Evolutionary conservation across 2,113 vertebrate species (phyloP).

Genomic region (Origma solitaria): DNA sequence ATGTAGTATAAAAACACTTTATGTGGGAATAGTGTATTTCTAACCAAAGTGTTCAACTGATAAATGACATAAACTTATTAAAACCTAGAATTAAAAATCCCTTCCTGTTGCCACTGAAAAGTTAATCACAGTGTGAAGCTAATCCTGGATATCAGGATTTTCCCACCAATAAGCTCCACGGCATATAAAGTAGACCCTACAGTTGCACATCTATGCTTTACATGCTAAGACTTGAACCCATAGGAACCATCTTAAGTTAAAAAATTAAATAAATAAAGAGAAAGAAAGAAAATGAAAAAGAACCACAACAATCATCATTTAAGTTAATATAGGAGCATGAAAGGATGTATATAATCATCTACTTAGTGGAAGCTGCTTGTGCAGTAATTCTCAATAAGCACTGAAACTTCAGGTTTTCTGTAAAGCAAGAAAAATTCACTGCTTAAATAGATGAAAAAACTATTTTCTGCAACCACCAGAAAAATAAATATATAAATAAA

Average conservation of each 20-base stretch:
- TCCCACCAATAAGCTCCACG: background rate
- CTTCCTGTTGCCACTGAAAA: slow-evolving; percentile 34
- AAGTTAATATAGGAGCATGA: slow-evolving; percentile 39
- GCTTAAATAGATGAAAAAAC: background rate
- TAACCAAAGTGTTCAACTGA: background rate
- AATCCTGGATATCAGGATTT: slow-evolving; percentile 59
- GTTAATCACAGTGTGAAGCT: slow-evolving; percentile 50
- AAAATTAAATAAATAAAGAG: background rate
- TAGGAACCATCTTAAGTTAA: background rate
- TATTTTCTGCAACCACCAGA: background rate
- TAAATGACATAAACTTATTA: slow-evolving; percentile 53
- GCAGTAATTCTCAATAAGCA: slow-evolving; percentile 37
- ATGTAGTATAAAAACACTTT: background rate
- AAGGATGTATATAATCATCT: slow-evolving; percentile 40
- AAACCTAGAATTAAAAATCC: slow-evolving; percentile 37
- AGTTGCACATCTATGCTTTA: background rate
- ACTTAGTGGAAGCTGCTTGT: slow-evolving; percentile 50
- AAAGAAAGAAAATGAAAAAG: background rate
- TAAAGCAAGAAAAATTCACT: background rate
- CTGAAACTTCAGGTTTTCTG: background rate
- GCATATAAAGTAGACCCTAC: background rate
- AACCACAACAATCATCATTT: slow-evolving; percentile 42
- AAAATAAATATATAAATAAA: background rate
- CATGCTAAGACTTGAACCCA: background rate
- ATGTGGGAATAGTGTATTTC: background rate